Evolutionary conservation across 2,888 invertebrate genomes (phyloP).

Genomic region (Dendrolimus houi): DNA sequence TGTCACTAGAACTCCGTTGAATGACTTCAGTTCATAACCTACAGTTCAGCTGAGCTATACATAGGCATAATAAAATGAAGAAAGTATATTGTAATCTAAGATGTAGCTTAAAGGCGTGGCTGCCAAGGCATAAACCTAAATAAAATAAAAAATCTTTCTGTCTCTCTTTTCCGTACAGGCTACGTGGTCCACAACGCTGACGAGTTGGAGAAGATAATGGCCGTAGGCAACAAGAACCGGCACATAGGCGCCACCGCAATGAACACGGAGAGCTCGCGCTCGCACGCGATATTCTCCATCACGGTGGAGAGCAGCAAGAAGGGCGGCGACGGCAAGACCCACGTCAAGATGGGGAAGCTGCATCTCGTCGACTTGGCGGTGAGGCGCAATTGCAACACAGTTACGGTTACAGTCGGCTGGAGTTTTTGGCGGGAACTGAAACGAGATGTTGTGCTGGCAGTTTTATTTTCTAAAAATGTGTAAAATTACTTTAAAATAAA

Average conservation of each 20-base stretch:
- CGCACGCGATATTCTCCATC: constrained; percentile 98
- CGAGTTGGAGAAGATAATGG: constrained; percentile 96
- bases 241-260: constrained; percentile 89
- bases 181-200: constrained; percentile 99
- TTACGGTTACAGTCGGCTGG: no score
- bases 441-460: no score
- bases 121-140: no score
- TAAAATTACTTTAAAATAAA: no score
- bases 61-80: no score
- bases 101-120: no score
- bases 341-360: constrained; percentile 96
- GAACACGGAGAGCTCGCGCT: constrained; percentile 97
- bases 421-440: no score
- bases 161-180: constrained; percentile 68
- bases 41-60: no score
- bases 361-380: constrained; percentile 98
- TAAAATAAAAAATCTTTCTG: neutral
- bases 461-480: no score
- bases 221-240: constrained; percentile 96
- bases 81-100: no score
- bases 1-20: no score
- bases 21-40: no score
- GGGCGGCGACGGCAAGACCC: constrained; percentile 87
- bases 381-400: constrained; percentile 21
- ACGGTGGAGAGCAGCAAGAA: constrained; percentile 96